phyloP scores from a whole-genome alignment of 1,140 invertebrate species.

The Drosophila ficusphila region DNA sequence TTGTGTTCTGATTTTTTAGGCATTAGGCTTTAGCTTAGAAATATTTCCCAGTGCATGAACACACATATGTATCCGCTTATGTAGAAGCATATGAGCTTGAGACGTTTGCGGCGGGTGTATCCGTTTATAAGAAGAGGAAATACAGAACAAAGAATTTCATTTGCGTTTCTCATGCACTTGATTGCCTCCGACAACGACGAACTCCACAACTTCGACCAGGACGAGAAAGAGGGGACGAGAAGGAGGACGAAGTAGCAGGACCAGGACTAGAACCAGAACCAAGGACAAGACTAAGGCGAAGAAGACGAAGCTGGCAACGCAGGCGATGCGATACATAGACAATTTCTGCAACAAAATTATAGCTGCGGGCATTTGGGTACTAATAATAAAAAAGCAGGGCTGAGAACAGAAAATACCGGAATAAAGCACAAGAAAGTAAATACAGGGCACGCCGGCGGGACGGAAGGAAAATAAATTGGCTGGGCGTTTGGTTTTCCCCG shows the following conservation, averaged over 20 bases:
- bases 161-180: constrained; percentile 78
- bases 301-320: constrained; percentile 9
- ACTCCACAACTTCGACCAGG: constrained; percentile 32
- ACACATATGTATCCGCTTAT: constrained; percentile 15
- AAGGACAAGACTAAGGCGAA: background rate
- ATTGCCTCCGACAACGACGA: constrained; percentile 61
- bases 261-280: constrained; percentile 1
- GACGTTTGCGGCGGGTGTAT: constrained; percentile 56
- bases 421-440: constrained; percentile 43
- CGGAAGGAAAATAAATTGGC: constrained; percentile 49
- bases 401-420: constrained; percentile 25
- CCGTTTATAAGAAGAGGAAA: constrained; percentile 63
- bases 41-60: background rate
- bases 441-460: constrained; percentile 5
- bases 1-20: no score
- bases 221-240: constrained; percentile 28
- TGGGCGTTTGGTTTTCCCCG: constrained; percentile 34
- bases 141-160: constrained; percentile 74
- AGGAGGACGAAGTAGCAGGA: constrained; percentile 1
- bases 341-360: constrained; percentile 75
- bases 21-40: no score
- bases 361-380: constrained; percentile 73
- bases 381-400: constrained; percentile 55
- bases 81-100: constrained; percentile 7
- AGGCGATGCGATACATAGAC: constrained; percentile 67